These are phyloP conservation scores for Cabera pusaria DNA, from an alignment of 2,888 invertebrate species.

Conservation along the genomic window DNA sequence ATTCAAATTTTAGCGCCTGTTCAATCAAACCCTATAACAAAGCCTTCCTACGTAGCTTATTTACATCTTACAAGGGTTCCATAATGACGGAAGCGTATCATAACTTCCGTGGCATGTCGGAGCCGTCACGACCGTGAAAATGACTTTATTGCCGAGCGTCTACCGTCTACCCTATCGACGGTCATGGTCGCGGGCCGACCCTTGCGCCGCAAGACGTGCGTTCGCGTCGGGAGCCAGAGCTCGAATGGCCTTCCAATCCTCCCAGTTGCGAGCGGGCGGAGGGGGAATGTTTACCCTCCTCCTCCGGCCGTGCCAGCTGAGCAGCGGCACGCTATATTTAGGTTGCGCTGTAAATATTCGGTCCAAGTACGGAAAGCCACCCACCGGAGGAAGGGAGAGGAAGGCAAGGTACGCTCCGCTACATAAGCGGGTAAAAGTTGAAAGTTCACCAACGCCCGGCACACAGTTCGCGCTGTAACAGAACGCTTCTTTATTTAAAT, in stretches of 20 bases:
- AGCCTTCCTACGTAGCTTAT: no score
- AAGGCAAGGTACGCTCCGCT: constrained; percentile 45
- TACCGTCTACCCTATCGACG: constrained; percentile 58
- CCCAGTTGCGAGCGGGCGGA: constrained; percentile 40
- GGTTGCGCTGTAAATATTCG: constrained; percentile 83
- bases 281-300: constrained; percentile 73
- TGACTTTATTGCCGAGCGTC: constrained; percentile 60
- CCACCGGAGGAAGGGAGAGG: constrained; percentile 41
- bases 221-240: constrained; percentile 62
- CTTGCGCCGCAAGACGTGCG: constrained; percentile 52
- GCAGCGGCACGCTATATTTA: constrained; percentile 82
- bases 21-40: no score
- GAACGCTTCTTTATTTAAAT: constrained; percentile 81
- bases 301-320: constrained; percentile 74
- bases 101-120: constrained; percentile 43
- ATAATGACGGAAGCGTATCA: constrained; percentile 29
- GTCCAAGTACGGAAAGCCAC: constrained; percentile 74
- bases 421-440: constrained; percentile 78
- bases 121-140: constrained; percentile 63
- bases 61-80: neutral
- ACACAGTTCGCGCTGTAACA: constrained; percentile 70
- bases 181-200: constrained; percentile 69
- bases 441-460: constrained; percentile 79
- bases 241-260: constrained; percentile 72
- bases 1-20: no score